Evolutionary conservation across 2,888 invertebrate genomes (phyloP), one percentile per base, ranked within the genome.

Genomic region (Mycogona germanica): DNA sequence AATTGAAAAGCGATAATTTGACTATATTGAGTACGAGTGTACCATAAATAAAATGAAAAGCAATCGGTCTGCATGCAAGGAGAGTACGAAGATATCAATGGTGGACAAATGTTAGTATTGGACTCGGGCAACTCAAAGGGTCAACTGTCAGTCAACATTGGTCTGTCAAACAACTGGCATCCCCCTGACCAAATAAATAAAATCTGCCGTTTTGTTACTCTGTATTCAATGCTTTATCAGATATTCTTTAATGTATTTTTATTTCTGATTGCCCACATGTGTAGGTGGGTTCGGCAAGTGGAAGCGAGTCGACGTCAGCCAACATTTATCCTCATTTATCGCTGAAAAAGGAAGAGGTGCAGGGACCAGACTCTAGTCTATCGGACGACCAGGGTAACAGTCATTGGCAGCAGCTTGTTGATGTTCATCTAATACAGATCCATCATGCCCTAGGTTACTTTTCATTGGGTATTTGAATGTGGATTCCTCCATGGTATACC

Each of bases 331-430:
- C 57, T 23, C n/a, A n/a, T n/a, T n/a, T n/a, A n/a, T 51, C 52
- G 48, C 52, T 57, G 17, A 44, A 51, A 23, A 55, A 51, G 44
- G 57, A 57, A 52, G 57, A 57, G 32, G 51, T 46, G 37, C 51
- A 17, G 35, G 55, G 55, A 17, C 55, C 55, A 35, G 57, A 57
- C 25, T 55, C 55, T 28, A 55, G 55, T 9, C 52, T 55, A 19
- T 55, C 55, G 23, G 57, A 57, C 42, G 57, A 57, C 47, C 57
- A 57, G 53, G 57, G 57, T 57, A 41, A 38, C 49, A 32, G 35
- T 35, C 49, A 49, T 49, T 49, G 49, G 49, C 49, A 49, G 49
- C 49, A 49, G 49, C 49, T 49, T 49, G 49, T 49, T 49, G 49
- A 49, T 49, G 35, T 49, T 37, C 49, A 49, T 37, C 49, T 49